Percentiles rank a stretch among this genome's conserved stretches.
Evolutionary conservation across 2,888 invertebrate genomes (phyloP).

Genomic region (Eupeodes latifasciatus): DNA sequence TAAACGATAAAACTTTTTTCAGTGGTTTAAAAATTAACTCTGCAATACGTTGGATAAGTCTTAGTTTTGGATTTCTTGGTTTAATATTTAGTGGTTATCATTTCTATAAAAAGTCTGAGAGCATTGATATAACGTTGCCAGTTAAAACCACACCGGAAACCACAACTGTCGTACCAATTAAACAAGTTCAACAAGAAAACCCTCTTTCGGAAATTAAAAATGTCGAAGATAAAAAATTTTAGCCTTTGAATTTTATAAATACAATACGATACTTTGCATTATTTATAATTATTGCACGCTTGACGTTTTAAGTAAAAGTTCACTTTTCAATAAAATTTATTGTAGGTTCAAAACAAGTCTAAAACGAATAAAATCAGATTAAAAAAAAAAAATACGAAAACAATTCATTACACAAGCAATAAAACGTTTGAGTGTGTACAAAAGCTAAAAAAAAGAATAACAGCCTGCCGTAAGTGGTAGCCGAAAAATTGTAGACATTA

Average conservation of each 20-base stretch:
- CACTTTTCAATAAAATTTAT: not conserved
- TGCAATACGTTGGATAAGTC: slow-evolving; percentile 81
- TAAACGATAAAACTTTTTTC: not conserved
- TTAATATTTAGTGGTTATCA: slow-evolving; percentile 80
- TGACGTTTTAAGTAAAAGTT: not conserved
- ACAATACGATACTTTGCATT: not conserved
- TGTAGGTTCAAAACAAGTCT: too few relatives aligned
- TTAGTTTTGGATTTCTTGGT: slow-evolving; percentile 81
- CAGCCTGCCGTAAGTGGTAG: too few relatives aligned
- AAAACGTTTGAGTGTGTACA: too few relatives aligned
- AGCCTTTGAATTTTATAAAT: slow-evolving; percentile 5
- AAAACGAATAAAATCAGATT: too few relatives aligned
- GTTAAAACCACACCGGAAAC: slow-evolving; percentile 79
- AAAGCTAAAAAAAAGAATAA: too few relatives aligned
- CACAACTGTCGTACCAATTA: slow-evolving; percentile 78
- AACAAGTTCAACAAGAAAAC: slow-evolving; percentile 36
- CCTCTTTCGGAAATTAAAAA: not conserved
- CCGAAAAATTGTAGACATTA: too few relatives aligned
- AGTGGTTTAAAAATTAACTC: slow-evolving; percentile 82
- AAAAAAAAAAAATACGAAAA: too few relatives aligned
- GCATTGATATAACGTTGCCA: slow-evolving; percentile 81
- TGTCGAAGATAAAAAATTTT: slow-evolving; percentile 77
- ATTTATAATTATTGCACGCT: not conserved
- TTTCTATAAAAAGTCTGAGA: slow-evolving; percentile 80
- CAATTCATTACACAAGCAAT: too few relatives aligned